phyloP scores from a whole-genome alignment of 2,113 vertebrate species.

The Lamprotornis superbus region DNA sequence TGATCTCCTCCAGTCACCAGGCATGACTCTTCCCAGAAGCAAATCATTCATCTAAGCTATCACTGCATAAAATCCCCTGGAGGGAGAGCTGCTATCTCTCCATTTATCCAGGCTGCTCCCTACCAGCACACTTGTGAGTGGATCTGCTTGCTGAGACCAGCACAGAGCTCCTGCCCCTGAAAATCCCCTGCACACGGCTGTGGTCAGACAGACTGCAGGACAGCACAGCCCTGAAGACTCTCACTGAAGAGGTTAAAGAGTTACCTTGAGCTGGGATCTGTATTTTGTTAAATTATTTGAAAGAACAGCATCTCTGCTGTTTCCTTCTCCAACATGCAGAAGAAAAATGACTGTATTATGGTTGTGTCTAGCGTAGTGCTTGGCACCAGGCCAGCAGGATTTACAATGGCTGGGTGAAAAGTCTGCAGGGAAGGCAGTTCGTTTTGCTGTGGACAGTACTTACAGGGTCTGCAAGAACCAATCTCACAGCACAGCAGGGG shows the following conservation, averaged over 20 bases:
- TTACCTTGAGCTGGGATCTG: conserved; percentile 68
- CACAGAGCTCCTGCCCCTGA: background rate
- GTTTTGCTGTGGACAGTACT: conserved; percentile 20
- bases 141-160: background rate
- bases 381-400: conserved; percentile 63
- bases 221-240: background rate
- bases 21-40: background rate
- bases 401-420: conserved; percentile 68
- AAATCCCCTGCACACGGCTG: background rate
- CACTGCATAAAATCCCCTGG: background rate
- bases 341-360: conserved; percentile 71
- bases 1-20: background rate
- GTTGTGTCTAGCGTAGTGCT: conserved; percentile 57
- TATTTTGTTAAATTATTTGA: conserved; percentile 70
- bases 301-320: conserved; percentile 68
- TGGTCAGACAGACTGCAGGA: conserved; percentile 1
- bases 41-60: background rate
- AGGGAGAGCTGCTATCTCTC: background rate
- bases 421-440: conserved; percentile 59
- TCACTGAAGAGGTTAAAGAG: conserved; percentile 62
- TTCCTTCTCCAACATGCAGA: conserved; percentile 61
- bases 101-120: background rate
- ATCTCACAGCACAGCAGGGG: background rate
- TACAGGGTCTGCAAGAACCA: conserved; percentile 45
- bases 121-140: background rate